These are phyloP conservation scores for Miniopterus natalensis DNA, from an alignment of 2,113 vertebrate species.

Conservation along the genomic window DNA sequence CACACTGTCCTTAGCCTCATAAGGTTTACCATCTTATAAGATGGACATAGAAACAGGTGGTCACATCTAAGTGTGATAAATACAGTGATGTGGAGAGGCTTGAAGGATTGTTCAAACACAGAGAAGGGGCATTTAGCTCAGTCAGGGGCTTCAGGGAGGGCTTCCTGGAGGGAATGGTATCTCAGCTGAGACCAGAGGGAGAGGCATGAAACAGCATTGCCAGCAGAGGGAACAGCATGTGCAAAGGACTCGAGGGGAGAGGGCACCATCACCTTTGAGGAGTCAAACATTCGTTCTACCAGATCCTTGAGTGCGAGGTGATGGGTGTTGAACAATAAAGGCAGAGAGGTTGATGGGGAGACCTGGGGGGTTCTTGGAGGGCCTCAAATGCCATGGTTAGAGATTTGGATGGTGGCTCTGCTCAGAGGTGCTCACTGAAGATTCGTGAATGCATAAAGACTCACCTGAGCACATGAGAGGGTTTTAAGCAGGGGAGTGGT, in stretches of 20 bases:
- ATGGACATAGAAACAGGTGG: neutral
- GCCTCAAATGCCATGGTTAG: accelerated
- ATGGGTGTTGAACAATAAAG: neutral
- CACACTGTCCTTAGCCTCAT: neutral
- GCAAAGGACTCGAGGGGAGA: neutral
- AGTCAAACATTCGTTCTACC: neutral
- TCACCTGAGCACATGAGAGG: neutral
- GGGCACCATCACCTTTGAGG: neutral
- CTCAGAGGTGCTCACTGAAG: neutral
- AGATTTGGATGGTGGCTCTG: neutral
- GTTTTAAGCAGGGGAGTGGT: neutral
- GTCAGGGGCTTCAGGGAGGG: neutral
- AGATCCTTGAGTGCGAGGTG: neutral
- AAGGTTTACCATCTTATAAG: neutral
- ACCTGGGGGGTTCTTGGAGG: neutral
- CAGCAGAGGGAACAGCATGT: neutral
- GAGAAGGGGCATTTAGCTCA: neutral
- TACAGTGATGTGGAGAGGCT: neutral
- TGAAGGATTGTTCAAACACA: neutral
- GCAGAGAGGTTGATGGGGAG: too few relatives aligned
- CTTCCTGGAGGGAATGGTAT: neutral
- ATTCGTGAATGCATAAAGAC: accelerated
- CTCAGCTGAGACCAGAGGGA: neutral
- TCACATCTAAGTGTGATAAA: neutral
- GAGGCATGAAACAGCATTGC: neutral